Evolutionary conservation across 2,113 vertebrate species (phyloP).

Genomic region (Leucoraja erinaceus): DNA sequence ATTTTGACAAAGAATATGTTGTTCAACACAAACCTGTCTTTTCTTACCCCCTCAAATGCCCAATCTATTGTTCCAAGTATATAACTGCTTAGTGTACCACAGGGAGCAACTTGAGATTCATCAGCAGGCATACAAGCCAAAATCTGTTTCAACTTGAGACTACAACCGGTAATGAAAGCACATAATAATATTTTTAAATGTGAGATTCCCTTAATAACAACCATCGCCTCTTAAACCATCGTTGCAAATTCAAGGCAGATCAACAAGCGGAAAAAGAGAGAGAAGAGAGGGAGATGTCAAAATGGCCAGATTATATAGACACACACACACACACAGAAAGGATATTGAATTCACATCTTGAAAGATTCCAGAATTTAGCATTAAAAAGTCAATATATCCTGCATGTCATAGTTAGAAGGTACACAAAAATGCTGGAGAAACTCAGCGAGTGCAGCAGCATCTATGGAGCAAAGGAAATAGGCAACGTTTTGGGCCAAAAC

Average conservation of each 20-base stretch:
- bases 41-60: neutral
- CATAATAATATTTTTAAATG: neutral
- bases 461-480: too few relatives aligned
- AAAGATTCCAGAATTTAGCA: neutral
- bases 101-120: conserved; percentile 17
- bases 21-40: neutral
- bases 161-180: neutral
- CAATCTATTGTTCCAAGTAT: neutral
- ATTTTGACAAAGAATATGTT: neutral
- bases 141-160: neutral
- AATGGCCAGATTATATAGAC: too few relatives aligned
- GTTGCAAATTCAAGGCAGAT: neutral
- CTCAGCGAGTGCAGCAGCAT: too few relatives aligned
- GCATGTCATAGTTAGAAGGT: conserved; percentile 50
- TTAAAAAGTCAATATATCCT: conserved; percentile 42
- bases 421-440: too few relatives aligned
- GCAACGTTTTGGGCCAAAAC: too few relatives aligned
- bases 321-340: neutral
- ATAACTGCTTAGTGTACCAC: neutral
- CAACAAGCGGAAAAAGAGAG: neutral
- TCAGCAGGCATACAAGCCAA: neutral
- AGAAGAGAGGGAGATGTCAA: too few relatives aligned
- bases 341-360: neutral
- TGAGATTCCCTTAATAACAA: neutral
- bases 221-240: neutral